A percentile compares a stretch with the other conserved stretches of the same genome.
Evolutionary conservation across 2,113 vertebrate species (phyloP).

Genomic region (Gopherus flavomarginatus): DNA sequence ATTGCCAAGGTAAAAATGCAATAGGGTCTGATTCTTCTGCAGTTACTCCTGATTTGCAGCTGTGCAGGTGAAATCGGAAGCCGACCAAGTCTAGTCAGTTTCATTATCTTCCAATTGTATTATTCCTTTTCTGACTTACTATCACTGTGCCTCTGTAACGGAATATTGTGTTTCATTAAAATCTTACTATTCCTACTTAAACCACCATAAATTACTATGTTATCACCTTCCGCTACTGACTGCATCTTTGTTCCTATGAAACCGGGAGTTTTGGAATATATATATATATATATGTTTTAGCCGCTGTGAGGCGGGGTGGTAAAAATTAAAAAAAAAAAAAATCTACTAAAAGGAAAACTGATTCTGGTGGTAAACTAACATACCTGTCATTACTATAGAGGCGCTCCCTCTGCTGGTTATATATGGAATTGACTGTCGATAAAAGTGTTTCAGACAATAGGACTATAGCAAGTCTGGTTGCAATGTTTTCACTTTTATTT

Average conservation of each 20-base stretch:
- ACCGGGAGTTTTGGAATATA: neutral
- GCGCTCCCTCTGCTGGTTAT: constrained; percentile 64
- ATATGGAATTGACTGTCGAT: neutral
- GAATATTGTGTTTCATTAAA: constrained; percentile 1
- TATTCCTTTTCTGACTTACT: neutral
- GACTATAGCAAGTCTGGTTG: neutral
- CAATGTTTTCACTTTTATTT: neutral
- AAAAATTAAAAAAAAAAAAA: constrained; percentile 17
- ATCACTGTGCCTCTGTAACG: neutral
- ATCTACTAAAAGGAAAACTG: neutral
- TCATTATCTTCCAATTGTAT: neutral
- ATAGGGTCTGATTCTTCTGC: neutral
- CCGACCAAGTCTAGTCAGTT: neutral
- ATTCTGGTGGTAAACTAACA: neutral
- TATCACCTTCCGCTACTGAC: neutral
- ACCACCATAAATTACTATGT: neutral
- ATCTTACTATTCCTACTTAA: neutral
- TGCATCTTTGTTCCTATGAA: constrained; percentile 5
- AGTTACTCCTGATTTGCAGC: neutral
- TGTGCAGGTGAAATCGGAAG: neutral
- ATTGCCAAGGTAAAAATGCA: neutral
- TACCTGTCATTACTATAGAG: constrained; percentile 37
- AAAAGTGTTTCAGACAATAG: neutral
- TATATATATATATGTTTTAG: neutral
- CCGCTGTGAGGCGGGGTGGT: neutral